phyloP scores from a whole-genome alignment of 2,888 invertebrate genomes.

The Dendrolimus houi region DNA sequence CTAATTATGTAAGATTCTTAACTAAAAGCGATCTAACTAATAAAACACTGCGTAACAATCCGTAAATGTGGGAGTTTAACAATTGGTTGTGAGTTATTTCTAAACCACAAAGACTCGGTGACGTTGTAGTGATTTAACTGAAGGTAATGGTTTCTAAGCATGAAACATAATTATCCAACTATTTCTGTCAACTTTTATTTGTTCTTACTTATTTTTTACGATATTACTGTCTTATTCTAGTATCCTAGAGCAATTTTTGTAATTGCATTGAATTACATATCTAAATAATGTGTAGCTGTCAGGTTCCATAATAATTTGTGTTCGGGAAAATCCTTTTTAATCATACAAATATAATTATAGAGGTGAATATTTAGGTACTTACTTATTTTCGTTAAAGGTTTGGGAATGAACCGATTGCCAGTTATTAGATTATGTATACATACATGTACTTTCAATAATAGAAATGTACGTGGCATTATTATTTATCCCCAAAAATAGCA shows the following conservation, averaged over 20 bases:
- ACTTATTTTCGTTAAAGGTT: too few relatives aligned
- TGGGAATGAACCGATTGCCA: too few relatives aligned
- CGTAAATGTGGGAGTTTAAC: constrained; percentile 6
- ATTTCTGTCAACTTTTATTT: constrained; percentile 45
- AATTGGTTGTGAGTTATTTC: constrained; percentile 25
- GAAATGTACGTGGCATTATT: too few relatives aligned
- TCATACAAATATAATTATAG: too few relatives aligned
- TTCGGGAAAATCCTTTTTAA: neutral
- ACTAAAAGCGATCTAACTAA: neutral
- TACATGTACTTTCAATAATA: too few relatives aligned
- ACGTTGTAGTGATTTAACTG: constrained; percentile 36
- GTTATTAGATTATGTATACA: too few relatives aligned
- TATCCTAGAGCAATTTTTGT: neutral
- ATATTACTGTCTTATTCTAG: constrained; percentile 7
- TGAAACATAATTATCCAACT: constrained; percentile 46
- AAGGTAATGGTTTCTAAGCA: constrained; percentile 42
- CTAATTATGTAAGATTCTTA: constrained; percentile 1
- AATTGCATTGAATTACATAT: neutral
- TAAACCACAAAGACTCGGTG: constrained; percentile 21
- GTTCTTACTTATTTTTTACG: constrained; percentile 18
- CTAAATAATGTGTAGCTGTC: neutral
- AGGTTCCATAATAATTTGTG: neutral
- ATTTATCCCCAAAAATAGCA: too few relatives aligned
- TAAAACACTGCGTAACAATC: constrained; percentile 5
- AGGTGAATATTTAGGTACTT: too few relatives aligned